phyloP scores from a whole-genome alignment of 2,888 invertebrate species.

The Orthosia cruda region DNA sequence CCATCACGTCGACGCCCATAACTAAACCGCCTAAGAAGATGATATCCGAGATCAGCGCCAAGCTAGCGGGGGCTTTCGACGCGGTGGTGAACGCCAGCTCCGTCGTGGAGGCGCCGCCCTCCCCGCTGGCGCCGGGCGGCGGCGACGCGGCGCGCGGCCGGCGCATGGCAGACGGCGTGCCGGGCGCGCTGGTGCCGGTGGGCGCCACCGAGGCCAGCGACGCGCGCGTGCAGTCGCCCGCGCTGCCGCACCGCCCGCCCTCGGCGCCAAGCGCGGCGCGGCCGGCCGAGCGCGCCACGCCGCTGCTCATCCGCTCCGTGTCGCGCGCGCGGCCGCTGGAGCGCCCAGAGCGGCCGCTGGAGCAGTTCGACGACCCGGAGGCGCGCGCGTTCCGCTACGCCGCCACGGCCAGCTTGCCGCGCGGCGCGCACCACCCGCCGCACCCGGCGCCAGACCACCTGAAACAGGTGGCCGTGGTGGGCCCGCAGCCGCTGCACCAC shows the following conservation, averaged over 20 bases:
- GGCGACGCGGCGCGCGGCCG: constrained; percentile 62
- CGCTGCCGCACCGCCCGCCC: constrained; percentile 87
- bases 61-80: constrained; percentile 84
- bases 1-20: constrained; percentile 78
- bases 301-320: constrained; percentile 83
- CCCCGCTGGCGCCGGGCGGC: constrained; percentile 74
- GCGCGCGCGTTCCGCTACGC: constrained; percentile 64
- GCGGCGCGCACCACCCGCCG: constrained; percentile 88
- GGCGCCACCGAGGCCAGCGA: constrained; percentile 87
- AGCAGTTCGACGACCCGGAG: constrained; percentile 66
- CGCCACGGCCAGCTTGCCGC: constrained; percentile 87
- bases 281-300: constrained; percentile 83
- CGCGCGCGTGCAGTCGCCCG: constrained; percentile 88
- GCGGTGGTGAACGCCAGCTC: constrained; percentile 74
- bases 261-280: constrained; percentile 75
- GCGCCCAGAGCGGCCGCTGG: constrained; percentile 67
- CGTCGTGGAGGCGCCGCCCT: constrained; percentile 54
- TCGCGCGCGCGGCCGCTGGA: constrained; percentile 56
- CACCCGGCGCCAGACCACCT: constrained; percentile 68
- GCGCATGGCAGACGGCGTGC: constrained; percentile 69
- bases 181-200: constrained; percentile 82
- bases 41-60: constrained; percentile 88
- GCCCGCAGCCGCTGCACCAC: constrained; percentile 71
- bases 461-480: constrained; percentile 78
- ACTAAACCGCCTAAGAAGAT: constrained; percentile 88